A percentile compares a stretch with the other conserved stretches of the same genome.
Evolutionary conservation across 1,140 invertebrate species (phyloP).

Genomic region (Drosophila takahashii): DNA sequence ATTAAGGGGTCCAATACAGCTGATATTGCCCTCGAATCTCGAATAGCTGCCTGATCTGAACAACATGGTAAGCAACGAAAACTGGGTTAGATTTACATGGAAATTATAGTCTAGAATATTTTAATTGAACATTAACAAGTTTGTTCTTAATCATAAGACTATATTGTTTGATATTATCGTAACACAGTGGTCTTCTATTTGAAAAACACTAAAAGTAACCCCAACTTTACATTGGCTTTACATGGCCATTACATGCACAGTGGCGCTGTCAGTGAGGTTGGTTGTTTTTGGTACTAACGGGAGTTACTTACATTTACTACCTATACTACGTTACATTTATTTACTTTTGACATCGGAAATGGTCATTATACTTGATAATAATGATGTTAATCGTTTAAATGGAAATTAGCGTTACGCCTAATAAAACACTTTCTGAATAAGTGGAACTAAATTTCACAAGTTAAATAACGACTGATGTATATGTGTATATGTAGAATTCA

Average conservation of each 20-base stretch:
- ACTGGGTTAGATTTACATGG: neutral
- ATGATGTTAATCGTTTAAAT: neutral
- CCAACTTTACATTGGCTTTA: neutral
- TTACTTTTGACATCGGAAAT: neutral
- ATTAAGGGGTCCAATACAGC: slow-evolving; percentile 25
- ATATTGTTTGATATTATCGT: neutral
- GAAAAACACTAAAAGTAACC: neutral
- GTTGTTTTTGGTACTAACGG: neutral
- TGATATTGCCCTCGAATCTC: neutral
- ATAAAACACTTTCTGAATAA: no score
- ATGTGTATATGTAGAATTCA: neutral
- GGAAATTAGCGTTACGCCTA: neutral
- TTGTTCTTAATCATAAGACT: neutral
- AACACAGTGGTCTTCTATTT: neutral
- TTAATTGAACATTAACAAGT: neutral
- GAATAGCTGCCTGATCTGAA: slow-evolving; percentile 7
- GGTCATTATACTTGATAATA: neutral
- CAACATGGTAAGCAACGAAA: slow-evolving; percentile 18
- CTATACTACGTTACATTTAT: neutral
- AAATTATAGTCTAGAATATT: slow-evolving; percentile 9
- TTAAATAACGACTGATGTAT: neutral
- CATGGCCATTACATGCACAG: neutral
- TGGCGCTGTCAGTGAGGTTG: neutral
- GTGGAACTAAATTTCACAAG: no score
- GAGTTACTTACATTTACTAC: slow-evolving; percentile 1